Evolutionary conservation across 37 sponge, comb jelly and placozoan genomes (phyloP).

Genomic region (Mnemiopsis leidyi): DNA sequence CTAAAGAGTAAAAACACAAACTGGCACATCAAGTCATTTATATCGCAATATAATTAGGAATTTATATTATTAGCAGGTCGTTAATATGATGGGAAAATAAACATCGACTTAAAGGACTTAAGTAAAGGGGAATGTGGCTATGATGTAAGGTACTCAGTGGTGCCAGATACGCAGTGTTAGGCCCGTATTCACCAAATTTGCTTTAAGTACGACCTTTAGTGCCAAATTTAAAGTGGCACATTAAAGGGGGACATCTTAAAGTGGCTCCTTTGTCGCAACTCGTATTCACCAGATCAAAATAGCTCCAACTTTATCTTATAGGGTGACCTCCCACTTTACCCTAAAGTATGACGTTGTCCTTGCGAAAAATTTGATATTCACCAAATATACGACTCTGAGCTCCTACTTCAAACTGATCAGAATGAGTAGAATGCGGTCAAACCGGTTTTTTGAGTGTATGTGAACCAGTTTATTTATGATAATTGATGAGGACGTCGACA

Average conservation of each 20-base stretch:
- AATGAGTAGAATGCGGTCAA: not conserved
- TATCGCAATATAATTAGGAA: not conserved
- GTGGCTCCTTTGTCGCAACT: not conserved
- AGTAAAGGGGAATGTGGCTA: not conserved
- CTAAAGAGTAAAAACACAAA: not conserved
- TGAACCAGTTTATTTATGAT: no score
- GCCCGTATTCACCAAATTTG: conserved; percentile 33
- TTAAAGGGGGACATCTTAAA: not conserved
- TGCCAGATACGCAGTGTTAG: no score
- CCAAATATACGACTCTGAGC: not conserved
- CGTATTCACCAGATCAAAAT: conserved; percentile 9
- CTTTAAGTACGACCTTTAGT: conserved; percentile 7
- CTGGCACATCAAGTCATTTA: not conserved
- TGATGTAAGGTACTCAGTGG: not conserved
- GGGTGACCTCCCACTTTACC: conserved; percentile 11
- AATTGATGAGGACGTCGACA: not conserved
- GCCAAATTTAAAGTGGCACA: not conserved
- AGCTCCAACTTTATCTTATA: not conserved
- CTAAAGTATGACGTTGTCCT: not conserved
- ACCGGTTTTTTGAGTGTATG: conserved; percentile 6
- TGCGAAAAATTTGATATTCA: not conserved
- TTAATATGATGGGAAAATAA: not conserved
- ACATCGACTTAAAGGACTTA: not conserved
- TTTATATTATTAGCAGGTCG: not conserved
- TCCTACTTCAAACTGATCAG: not conserved